A percentile compares a stretch with the other conserved stretches of the same genome.
These are phyloP conservation scores for Notodonta ziczac DNA, from an alignment of 2,888 invertebrate genomes.

Conservation along the genomic window DNA sequence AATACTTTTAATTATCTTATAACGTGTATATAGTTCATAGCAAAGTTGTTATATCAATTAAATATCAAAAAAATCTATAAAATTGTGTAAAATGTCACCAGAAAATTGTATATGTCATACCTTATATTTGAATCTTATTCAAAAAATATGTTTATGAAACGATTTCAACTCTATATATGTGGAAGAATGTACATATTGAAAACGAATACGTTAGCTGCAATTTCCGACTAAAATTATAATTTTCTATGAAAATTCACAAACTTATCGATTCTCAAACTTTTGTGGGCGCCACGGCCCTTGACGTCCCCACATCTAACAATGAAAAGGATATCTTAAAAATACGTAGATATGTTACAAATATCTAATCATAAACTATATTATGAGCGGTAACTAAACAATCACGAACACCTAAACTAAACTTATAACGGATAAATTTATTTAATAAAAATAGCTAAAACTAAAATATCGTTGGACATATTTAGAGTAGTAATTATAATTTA, in stretches of 20 bases:
- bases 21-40: slow-evolving; percentile 11
- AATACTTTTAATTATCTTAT: slow-evolving; percentile 38
- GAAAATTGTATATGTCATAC: not conserved
- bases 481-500: slow-evolving; percentile 3
- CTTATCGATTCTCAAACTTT: slow-evolving; percentile 1
- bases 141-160: not conserved
- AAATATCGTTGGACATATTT: slow-evolving; percentile 21
- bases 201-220: slow-evolving; percentile 4
- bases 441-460: not conserved
- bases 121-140: not conserved
- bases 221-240: slow-evolving; percentile 24
- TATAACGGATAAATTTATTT: slow-evolving; percentile 24
- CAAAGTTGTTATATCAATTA: slow-evolving; percentile 13
- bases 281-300: not conserved
- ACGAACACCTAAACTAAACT: slow-evolving; percentile 36
- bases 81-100: not conserved
- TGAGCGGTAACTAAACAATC: slow-evolving; percentile 55
- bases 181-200: slow-evolving; percentile 2
- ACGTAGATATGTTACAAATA: slow-evolving; percentile 15
- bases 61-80: slow-evolving; percentile 14
- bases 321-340: slow-evolving; percentile 7
- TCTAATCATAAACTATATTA: slow-evolving; percentile 30
- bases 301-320: not conserved
- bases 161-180: not conserved
- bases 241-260: slow-evolving; percentile 1